Evolutionary conservation across 2,888 invertebrate genomes (phyloP), one percentile per base, ranked within the genome.

Genomic region (Tortrix viridana): DNA sequence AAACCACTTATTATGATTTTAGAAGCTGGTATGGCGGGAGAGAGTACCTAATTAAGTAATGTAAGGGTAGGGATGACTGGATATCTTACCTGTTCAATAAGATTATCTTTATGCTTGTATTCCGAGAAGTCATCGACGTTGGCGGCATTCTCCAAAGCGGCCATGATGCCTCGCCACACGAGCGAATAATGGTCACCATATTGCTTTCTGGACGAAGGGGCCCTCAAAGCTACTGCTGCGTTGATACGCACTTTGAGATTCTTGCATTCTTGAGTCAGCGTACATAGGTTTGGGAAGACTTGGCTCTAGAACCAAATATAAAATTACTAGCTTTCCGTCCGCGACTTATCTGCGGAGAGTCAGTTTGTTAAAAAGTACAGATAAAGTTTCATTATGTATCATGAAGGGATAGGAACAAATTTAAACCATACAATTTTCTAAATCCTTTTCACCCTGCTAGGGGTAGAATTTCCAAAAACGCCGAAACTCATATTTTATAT

Each of bases 191-290:
- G 93, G 4, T 82, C 82, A 0, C 95, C 96, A 74, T 96, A 97
- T 57, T 93, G 91, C 23, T 85, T 72, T n/a, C 96, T 90, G 1
- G 85, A 82, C 41, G 81, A 77, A n/a, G 95, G 94, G 63, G 93
- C 94, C 12, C 93, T 94, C 65, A 98, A 81, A 0, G 97, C 97
- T 61, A 94, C 92, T 0, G 96, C 96, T 2, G 97, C 97, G 84
- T 96, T 97, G 65, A 97, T 97, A 32, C 98, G 95, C 5, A 98
- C 98, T 92, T 98, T 98, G 71, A 97, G 96, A 82, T 98, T 98
- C 61, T 94, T 94, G 81, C 96, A 96, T 66, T 94, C 94, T 53
- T 94, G 93, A 0, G 96, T 94, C 18, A 97, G 84, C 16, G 92
- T 91, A 67, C 94, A 94, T 5, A 97, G 85, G 12, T 93, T 93